Evolutionary conservation across 2,888 invertebrate genomes (phyloP), one percentile per base, ranked within the genome.

Genomic region (Stictocephala bisonia): DNA sequence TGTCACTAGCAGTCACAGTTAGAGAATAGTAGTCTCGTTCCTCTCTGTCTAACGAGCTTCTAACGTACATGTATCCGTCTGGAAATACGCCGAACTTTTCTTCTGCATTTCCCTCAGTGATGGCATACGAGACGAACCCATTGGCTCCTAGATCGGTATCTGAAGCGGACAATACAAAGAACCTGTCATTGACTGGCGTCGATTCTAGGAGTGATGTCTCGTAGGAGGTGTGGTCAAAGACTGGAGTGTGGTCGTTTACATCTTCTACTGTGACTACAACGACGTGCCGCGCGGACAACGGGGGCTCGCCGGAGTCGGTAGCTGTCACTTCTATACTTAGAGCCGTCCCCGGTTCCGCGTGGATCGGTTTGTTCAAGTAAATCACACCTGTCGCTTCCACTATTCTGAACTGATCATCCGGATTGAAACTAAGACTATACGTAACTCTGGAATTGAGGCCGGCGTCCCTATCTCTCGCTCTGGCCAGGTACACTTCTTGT

Each of bases 201-300:
- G 95, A 94, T 85, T 98, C 98, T 4, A 92, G 84, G 67, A 98
- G 84, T 0, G 97, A 96, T 1, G 95, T 95, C 86, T 97, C 97
- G 84, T 97, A 97, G 15, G 93, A 94, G 0, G 93, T 93, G 79
- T 95, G 92, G 82, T 94, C 93, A 84, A 98, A 98, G 1, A 95
- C 92, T 9, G 97, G 97, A 0, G 96, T 96, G 82, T 97, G 96
- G 84, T 97, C 96, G 84, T 98, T 98, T 1, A 97, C 95, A 83
- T 97, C 97, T 79, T 91, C 90, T 74, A 96, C 88, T 22, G 88
- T 88, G 48, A 93, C 88, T 27, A 89, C 86, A 51, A 95, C 88
- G 6, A 88, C 87, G 79, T 94, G 91, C 80, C 91, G 92, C 0
- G 94, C 91, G 18, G 91, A 90, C 60, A 95, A 85, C 7, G 92